phyloP scores from a whole-genome alignment of 2,888 invertebrate genomes.

The Chrysolina oricalcia region DNA sequence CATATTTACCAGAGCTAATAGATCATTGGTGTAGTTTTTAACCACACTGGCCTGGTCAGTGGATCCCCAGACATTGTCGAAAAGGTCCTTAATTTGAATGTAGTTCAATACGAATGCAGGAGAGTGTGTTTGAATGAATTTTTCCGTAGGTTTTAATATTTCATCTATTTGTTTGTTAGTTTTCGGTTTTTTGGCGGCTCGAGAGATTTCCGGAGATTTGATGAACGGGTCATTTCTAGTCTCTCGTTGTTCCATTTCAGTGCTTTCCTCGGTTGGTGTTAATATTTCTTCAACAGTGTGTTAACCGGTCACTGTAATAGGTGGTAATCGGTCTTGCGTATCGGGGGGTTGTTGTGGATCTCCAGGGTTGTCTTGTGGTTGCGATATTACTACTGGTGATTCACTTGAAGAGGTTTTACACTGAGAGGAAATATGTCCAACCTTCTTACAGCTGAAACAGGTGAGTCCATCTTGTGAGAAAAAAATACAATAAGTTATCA shows the following conservation, averaged over 20 bases:
- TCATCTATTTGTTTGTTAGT: slow-evolving; percentile 1
- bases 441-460: slow-evolving; percentile 14
- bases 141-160: too few relatives aligned
- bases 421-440: slow-evolving; percentile 23
- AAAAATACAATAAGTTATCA: slow-evolving; percentile 3
- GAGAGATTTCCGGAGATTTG: neutral
- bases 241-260: neutral
- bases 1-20: slow-evolving; percentile 3
- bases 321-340: neutral
- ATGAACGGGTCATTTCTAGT: neutral
- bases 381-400: neutral
- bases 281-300: neutral
- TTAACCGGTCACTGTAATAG: neutral
- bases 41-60: neutral
- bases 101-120: too few relatives aligned
- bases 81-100: too few relatives aligned
- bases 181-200: slow-evolving; percentile 1
- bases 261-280: neutral
- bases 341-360: slow-evolving; percentile 2
- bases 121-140: neutral
- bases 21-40: slow-evolving; percentile 4
- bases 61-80: neutral
- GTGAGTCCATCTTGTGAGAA: neutral
- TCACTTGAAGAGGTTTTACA: too few relatives aligned
- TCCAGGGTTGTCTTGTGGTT: neutral